Conservation (phyloP, 1,140 invertebrate species). For the Xylocopa sonorina region DNA sequence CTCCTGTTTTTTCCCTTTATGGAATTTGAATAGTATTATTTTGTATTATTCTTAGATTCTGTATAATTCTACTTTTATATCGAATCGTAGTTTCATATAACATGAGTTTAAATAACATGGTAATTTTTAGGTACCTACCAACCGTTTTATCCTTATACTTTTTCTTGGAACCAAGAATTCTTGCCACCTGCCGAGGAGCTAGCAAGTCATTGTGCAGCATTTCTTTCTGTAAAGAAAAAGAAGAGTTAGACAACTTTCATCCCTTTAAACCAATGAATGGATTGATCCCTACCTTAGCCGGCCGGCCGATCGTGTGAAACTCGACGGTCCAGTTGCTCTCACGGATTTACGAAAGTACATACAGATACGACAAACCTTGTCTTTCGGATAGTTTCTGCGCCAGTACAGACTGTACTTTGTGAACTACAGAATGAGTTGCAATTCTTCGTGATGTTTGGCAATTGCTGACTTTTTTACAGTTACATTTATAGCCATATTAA, state of each 20-base stretch:
- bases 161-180: neutral
- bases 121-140: too few relatives aligned
- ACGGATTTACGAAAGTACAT: slow-evolving; percentile 10
- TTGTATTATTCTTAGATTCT: too few relatives aligned
- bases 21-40: neutral
- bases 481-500: too few relatives aligned
- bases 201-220: neutral
- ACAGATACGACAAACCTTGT: slow-evolving; percentile 11
- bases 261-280: slow-evolving; percentile 13
- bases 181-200: too few relatives aligned
- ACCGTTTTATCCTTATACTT: neutral
- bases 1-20: neutral
- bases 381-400: neutral
- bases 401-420: neutral
- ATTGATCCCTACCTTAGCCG: neutral
- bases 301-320: slow-evolving; percentile 24
- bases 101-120: too few relatives aligned
- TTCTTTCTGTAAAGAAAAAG: slow-evolving; percentile 23
- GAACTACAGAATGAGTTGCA: neutral
- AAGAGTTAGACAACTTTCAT: slow-evolving; percentile 22
- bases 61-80: too few relatives aligned
- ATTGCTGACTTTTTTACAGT: neutral
- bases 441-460: neutral
- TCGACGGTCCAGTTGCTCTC: neutral
- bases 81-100: too few relatives aligned